Percentiles rank a stretch among this genome's conserved stretches.
Conservation (phyloP, 2,797 vertebrate species). For the Simalia tracyae region DNA sequence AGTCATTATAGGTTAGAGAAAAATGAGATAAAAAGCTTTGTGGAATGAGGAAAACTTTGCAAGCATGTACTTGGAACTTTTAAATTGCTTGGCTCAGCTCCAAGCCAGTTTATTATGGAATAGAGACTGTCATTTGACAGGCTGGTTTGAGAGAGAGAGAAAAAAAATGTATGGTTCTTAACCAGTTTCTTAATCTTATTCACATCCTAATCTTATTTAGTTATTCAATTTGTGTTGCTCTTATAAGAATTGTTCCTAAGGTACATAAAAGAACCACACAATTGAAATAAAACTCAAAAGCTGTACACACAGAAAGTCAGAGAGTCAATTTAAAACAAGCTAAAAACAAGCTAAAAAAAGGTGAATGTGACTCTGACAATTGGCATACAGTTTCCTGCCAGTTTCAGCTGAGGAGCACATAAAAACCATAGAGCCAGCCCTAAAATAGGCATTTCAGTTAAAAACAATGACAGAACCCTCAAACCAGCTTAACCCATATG, state of each 20-base stretch:
- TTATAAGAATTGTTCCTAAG: neutral
- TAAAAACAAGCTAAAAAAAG: neutral
- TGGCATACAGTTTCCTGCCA: neutral
- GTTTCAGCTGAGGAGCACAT: neutral
- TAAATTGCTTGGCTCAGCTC: conserved; percentile 6
- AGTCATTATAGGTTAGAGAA: neutral
- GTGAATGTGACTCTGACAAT: neutral
- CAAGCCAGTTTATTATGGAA: conserved; percentile 6
- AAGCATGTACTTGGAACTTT: neutral
- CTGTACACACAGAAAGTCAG: neutral
- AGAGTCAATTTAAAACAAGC: neutral
- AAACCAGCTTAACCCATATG: neutral
- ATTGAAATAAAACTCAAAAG: neutral
- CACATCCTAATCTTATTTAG: neutral
- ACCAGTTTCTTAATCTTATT: neutral
- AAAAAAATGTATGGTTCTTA: neutral
- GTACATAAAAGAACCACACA: neutral
- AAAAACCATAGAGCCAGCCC: neutral
- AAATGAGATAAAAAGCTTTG: neutral
- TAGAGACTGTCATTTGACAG: conserved; percentile 3
- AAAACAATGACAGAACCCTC: neutral
- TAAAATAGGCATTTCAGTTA: neutral
- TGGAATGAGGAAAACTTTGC: neutral
- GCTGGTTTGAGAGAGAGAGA: neutral
- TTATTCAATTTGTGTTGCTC: neutral